phyloP scores from a whole-genome alignment of 1,140 invertebrate genomes.

The Thaumatotibia leucotreta region DNA sequence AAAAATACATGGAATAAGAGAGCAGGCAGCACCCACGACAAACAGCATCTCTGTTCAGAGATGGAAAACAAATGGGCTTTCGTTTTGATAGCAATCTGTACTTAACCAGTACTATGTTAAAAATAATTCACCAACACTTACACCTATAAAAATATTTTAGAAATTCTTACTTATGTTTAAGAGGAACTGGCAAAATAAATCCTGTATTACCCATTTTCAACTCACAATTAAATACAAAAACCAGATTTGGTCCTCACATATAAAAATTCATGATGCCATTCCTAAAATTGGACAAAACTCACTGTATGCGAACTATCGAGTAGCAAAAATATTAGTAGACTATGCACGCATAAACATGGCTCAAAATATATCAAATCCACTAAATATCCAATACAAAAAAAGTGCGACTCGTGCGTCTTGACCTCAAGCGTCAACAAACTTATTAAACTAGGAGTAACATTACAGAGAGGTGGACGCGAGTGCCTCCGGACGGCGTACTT shows the following conservation, averaged over 20 bases:
- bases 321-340: conserved; percentile 73
- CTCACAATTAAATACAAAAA: conserved; percentile 49
- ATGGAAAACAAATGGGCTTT: not conserved
- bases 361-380: conserved; percentile 65
- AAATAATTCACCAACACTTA: conserved; percentile 70
- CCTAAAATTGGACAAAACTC: conserved; percentile 62
- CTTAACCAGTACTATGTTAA: conserved; percentile 56
- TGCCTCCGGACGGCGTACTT: not conserved
- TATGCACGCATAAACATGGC: conserved; percentile 60
- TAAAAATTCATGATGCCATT: conserved; percentile 70
- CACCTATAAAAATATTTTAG: conserved; percentile 73
- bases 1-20: not conserved
- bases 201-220: conserved; percentile 56
- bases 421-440: conserved; percentile 54
- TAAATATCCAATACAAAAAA: conserved; percentile 64
- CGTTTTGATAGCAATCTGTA: conserved; percentile 57
- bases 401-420: conserved; percentile 43
- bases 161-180: conserved; percentile 74
- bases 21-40: not conserved
- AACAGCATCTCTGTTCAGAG: not conserved
- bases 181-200: conserved; percentile 76
- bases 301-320: conserved; percentile 48
- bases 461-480: not conserved
- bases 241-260: conserved; percentile 65
- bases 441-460: conserved; percentile 49